Evolutionary conservation across 1,140 invertebrate genomes (phyloP).

Genomic region (Ceratosolen fusciceps): DNA sequence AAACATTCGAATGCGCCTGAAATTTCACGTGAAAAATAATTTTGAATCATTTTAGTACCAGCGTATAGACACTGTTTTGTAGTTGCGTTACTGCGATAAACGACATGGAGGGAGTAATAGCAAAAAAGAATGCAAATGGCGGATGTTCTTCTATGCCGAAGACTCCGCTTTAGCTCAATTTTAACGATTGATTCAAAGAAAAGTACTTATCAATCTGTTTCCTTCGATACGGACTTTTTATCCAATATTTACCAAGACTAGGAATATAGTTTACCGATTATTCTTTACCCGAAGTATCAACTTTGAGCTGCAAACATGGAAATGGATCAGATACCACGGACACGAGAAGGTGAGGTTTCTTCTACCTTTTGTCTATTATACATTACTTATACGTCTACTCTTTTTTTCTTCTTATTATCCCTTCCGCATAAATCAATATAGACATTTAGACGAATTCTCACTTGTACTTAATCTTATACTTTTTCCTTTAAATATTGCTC

Average conservation of each 20-base stretch:
- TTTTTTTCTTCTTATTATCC: too few species aligned
- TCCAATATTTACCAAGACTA: neutral
- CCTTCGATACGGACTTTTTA: neutral
- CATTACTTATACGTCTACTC: too few species aligned
- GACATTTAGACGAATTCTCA: neutral
- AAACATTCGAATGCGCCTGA: too few species aligned
- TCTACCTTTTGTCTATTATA: neutral
- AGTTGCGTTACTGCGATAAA: neutral
- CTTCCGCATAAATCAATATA: neutral
- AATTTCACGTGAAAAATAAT: neutral
- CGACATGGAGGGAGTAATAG: neutral
- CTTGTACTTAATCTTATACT: neutral
- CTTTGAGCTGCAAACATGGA: slow-evolving; percentile 34
- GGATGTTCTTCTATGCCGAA: slow-evolving; percentile 39
- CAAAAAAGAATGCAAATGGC: slow-evolving; percentile 40
- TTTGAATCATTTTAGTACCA: neutral
- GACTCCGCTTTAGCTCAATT: slow-evolving; percentile 23
- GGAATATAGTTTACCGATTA: neutral
- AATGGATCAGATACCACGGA: slow-evolving; percentile 77
- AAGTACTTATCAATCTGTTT: neutral
- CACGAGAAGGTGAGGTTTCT: slow-evolving; percentile 80
- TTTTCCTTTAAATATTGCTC: too few species aligned
- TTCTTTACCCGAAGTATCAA: neutral
- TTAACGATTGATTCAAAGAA: neutral
- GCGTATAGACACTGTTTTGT: neutral